Evolutionary conservation across 1,140 invertebrate species (phyloP), one percentile per base, ranked within the genome.

Genomic region (Meloidogyne hapla): DNA sequence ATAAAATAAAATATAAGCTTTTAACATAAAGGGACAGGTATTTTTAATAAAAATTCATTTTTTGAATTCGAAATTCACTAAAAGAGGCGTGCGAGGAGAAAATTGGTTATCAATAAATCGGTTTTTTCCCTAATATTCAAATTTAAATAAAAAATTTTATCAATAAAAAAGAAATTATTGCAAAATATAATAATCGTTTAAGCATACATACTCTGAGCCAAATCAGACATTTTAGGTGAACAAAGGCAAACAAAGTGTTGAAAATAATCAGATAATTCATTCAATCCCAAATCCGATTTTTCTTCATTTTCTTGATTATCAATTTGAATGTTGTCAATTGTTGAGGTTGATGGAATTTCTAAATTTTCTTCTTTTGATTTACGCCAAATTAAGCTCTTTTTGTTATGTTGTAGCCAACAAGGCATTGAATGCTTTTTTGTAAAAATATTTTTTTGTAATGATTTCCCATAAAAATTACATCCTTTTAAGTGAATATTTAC

Each of bases 241-340:
- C 71, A 64, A 33, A 73, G n/a, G 23, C 71, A 65, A 4, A 73
- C 71, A 73, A 73, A 73, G 18, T 73, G 71, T 63, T 73, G 45
- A 38, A 73, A 73, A 33, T 73, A 73, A 40, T 73, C 71, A n/a
- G 71, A 56, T 23, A 73, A 45, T 63, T 73, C 71, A 15, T 23
- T 61, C 4, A 73, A 23, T 26, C 71, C 71, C 26, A 70, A 33
- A 28, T 70, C 69, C 0, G 23, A 18, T 1, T 25, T 70, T 18
- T 70, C 45, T 25, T 70, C 42, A 25, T 69, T 45, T 15, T 70
- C 25, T 61, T 25, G 15, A n/a, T 38, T 2, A 15, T 45, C 42
- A 13, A 13, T 15, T 15, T 45, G 45, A 18, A 15, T 70, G 18
- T 28, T 48, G 26, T 40, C 48, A 48, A 23, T 69, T 3, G 10